Conservation (phyloP, 2,113 vertebrate species). For the Psilopogon haemacephalus region DNA sequence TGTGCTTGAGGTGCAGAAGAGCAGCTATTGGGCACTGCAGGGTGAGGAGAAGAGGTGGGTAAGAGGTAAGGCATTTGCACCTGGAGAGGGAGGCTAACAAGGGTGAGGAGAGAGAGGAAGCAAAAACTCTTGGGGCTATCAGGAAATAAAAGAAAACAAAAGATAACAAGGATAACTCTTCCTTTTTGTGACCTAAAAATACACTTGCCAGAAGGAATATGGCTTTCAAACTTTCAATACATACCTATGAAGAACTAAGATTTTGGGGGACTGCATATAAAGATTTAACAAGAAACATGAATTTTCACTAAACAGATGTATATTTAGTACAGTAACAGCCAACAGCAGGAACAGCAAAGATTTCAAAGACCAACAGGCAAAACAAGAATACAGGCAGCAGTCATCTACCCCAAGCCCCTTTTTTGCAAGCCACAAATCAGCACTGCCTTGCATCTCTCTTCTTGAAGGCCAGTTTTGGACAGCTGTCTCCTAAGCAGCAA, state of each 20-base stretch:
- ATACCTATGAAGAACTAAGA: not conserved
- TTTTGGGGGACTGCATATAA: not conserved
- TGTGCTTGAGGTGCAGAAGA: constrained; percentile 1
- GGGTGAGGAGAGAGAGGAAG: rapidly evolving
- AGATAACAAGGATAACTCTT: not conserved
- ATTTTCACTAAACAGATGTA: not conserved
- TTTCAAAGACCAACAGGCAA: not conserved
- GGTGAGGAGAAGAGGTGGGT: not conserved
- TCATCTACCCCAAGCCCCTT: not conserved
- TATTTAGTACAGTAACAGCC: not conserved
- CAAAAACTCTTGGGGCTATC: not conserved
- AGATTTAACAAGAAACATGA: not conserved
- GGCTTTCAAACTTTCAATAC: not conserved
- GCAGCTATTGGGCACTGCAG: not conserved
- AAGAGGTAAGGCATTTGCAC: not conserved
- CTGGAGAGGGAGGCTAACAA: not conserved
- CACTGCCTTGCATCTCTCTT: not conserved
- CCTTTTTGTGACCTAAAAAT: not conserved
- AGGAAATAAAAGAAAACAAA: not conserved
- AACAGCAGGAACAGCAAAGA: not conserved
- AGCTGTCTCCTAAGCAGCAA: not conserved
- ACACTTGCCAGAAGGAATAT: not conserved
- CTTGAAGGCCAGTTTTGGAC: not conserved
- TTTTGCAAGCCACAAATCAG: not conserved
- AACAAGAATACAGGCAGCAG: not conserved